Evolutionary conservation across 1,140 invertebrate species (phyloP).

Genomic region (Drosophila pseudoobscura): DNA sequence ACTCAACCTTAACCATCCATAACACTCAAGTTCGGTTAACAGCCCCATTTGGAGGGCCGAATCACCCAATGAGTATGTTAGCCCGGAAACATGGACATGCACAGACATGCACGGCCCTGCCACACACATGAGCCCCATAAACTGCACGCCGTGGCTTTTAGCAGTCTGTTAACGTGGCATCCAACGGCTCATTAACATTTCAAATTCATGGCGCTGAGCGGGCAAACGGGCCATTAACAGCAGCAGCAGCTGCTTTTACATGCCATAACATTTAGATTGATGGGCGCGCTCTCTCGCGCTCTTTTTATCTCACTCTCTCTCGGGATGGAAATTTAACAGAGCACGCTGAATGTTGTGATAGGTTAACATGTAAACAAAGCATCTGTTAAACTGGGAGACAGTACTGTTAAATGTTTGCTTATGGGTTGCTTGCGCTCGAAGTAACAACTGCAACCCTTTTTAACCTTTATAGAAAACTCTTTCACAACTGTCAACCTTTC

Average conservation of each 20-base stretch:
- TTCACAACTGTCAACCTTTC: not conserved
- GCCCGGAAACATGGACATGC: conserved; percentile 11
- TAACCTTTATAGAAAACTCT: too few species aligned
- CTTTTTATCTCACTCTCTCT: too few species aligned
- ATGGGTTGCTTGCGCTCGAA: too few species aligned
- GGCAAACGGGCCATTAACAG: conserved; percentile 71
- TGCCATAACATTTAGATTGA: conserved; percentile 69
- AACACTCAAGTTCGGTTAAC: not conserved
- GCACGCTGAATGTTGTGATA: conserved; percentile 31
- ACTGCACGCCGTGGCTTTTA: conserved; percentile 64
- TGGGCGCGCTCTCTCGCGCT: conserved; percentile 37
- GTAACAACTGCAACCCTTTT: too few species aligned
- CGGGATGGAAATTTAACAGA: conserved; percentile 23
- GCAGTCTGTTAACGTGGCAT: conserved; percentile 61
- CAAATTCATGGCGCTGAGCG: conserved; percentile 63
- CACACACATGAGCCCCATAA: conserved; percentile 41
- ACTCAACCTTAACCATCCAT: not conserved
- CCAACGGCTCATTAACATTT: conserved; percentile 72
- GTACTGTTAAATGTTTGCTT: conserved; percentile 9
- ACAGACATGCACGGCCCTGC: conserved; percentile 1
- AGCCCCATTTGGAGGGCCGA: conserved; percentile 1
- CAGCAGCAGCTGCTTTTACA: conserved; percentile 46
- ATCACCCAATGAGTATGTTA: conserved; percentile 41
- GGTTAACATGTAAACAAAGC: conserved; percentile 56
- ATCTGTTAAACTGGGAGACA: conserved; percentile 2